These are phyloP conservation scores for Perca fluviatilis DNA, from an alignment of 2,113 vertebrate species.

Conservation along the genomic window DNA sequence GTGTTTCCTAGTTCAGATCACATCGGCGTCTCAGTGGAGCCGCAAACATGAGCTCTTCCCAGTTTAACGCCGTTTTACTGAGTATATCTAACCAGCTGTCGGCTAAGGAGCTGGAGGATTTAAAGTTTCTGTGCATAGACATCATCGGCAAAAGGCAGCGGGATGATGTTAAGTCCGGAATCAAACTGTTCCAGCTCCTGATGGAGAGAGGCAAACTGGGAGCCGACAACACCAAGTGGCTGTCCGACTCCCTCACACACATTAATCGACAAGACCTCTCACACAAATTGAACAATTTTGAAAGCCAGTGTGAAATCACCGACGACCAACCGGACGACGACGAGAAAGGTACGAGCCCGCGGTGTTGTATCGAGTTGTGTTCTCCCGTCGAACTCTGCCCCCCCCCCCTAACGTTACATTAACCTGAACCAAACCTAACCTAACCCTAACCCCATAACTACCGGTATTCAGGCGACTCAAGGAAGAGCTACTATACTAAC, in stretches of 20 bases:
- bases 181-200: slow-evolving; percentile 76
- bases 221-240: fast-evolving
- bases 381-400: too few species aligned
- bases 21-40: fast-evolving
- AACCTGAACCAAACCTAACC: too few species aligned
- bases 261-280: slow-evolving; percentile 73
- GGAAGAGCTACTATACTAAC: too few species aligned
- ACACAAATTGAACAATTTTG: slow-evolving; percentile 13
- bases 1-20: not conserved
- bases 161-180: slow-evolving; percentile 53
- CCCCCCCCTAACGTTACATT: too few species aligned
- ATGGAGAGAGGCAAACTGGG: slow-evolving; percentile 71
- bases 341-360: slow-evolving; percentile 76
- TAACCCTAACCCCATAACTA: too few species aligned
- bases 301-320: fast-evolving
- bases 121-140: slow-evolving; percentile 82
- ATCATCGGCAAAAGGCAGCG: slow-evolving; percentile 71
- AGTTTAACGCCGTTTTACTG: slow-evolving; percentile 73
- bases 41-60: not conserved
- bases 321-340: not conserved
- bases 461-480: too few species aligned
- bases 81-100: slow-evolving; percentile 73
- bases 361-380: too few species aligned
- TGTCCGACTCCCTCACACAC: not conserved
- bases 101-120: fast-evolving